Conservation (phyloP, 2,888 invertebrate species). For the Noctua janthina region DNA sequence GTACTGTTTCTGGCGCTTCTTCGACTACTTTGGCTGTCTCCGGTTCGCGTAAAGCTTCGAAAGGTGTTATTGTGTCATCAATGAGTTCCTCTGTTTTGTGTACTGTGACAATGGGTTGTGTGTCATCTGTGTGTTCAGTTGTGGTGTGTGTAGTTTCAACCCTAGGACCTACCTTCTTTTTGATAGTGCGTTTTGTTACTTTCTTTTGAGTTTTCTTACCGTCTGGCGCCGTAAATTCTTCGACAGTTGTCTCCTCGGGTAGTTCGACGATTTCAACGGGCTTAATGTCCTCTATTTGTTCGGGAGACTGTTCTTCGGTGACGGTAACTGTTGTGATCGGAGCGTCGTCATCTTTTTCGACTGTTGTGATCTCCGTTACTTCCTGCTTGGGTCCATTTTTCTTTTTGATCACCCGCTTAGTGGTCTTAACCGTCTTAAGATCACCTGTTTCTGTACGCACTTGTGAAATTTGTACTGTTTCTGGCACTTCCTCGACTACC, state of each 20-base stretch:
- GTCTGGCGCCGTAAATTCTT: slow-evolving; percentile 27
- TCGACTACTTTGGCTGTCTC: neutral
- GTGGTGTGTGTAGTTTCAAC: slow-evolving; percentile 53
- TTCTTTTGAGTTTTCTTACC: slow-evolving; percentile 30
- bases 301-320: slow-evolving; percentile 69
- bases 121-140: slow-evolving; percentile 81
- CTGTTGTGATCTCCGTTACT: slow-evolving; percentile 34
- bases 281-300: neutral
- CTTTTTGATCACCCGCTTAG: slow-evolving; percentile 37
- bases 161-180: neutral
- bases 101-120: slow-evolving; percentile 64
- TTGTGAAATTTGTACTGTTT: too few species aligned
- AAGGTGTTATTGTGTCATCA: slow-evolving; percentile 67
- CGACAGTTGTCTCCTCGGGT: slow-evolving; percentile 29
- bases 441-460: too few species aligned
- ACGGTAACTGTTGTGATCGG: slow-evolving; percentile 25
- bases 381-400: slow-evolving; percentile 34
- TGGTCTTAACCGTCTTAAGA: neutral
- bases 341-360: slow-evolving; percentile 37
- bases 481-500: too few species aligned
- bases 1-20: slow-evolving; percentile 64
- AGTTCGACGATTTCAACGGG: slow-evolving; percentile 25
- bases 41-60: slow-evolving; percentile 49
- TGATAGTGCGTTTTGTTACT: too few species aligned
- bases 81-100: slow-evolving; percentile 52